phyloP scores from a whole-genome alignment of 2,113 vertebrate genomes.

The Climacteris rufus region DNA sequence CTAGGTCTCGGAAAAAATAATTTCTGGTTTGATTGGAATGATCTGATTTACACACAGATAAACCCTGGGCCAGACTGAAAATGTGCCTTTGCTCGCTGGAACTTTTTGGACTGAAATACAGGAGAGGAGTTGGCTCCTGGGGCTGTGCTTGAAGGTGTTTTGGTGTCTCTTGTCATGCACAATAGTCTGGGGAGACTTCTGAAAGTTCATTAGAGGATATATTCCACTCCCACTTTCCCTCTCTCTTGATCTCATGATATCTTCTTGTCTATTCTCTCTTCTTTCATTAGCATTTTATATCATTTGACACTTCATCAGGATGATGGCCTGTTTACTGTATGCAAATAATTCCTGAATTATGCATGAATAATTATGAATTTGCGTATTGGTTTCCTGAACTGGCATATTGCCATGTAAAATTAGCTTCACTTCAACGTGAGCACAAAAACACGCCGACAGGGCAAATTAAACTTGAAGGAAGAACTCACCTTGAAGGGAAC shows the following conservation, averaged over 20 bases:
- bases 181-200: neutral
- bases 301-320: slow-evolving; percentile 40
- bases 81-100: neutral
- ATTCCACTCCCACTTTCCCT: neutral
- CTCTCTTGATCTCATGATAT: neutral
- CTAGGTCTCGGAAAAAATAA: neutral
- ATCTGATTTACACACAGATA: neutral
- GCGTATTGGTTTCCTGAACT: slow-evolving; percentile 32
- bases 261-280: slow-evolving; percentile 19
- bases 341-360: slow-evolving; percentile 61
- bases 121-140: neutral
- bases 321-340: slow-evolving; percentile 58
- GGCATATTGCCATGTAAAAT: slow-evolving; percentile 46
- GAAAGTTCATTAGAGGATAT: neutral
- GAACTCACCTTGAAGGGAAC: slow-evolving; percentile 21
- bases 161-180: neutral
- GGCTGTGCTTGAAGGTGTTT: neutral
- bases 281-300: slow-evolving; percentile 42
- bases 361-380: slow-evolving; percentile 58
- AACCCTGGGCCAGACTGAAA: neutral
- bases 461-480: neutral
- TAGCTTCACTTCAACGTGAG: slow-evolving; percentile 16
- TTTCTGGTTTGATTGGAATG: neutral
- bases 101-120: neutral
- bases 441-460: neutral